phyloP scores from a whole-genome alignment of 1,140 invertebrate species.

The Drosophila arizonae region DNA sequence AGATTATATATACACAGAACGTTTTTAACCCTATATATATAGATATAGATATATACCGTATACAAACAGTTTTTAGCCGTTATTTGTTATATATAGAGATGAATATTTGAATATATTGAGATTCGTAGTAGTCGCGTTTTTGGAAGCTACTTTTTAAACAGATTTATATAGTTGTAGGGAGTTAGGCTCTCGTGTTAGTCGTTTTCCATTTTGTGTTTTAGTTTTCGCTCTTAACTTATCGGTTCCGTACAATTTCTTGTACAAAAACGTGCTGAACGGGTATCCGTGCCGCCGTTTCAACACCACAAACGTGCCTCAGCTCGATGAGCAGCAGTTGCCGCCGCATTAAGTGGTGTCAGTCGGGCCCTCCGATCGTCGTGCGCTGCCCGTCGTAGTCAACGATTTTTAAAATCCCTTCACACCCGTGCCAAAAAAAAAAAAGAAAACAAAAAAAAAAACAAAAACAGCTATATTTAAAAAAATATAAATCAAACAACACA shows the following conservation, averaged over 20 bases:
- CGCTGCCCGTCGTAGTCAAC: slow-evolving; percentile 72
- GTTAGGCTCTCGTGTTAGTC: slow-evolving; percentile 45
- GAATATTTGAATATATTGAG: slow-evolving; percentile 15
- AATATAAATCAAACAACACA: slow-evolving; percentile 26
- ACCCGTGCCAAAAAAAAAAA: slow-evolving; percentile 45
- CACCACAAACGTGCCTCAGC: slow-evolving; percentile 81
- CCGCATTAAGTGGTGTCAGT: slow-evolving; percentile 10
- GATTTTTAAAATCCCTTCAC: slow-evolving; percentile 77
- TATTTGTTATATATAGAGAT: slow-evolving; percentile 57
- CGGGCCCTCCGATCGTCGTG: slow-evolving; percentile 40
- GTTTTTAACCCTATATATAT: slow-evolving; percentile 53
- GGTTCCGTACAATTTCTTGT: slow-evolving; percentile 77
- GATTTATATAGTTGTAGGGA: slow-evolving; percentile 10
- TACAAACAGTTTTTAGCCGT: slow-evolving; percentile 57
- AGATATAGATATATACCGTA: slow-evolving; percentile 48
- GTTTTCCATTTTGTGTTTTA: slow-evolving; percentile 53
- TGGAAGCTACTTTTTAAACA: slow-evolving; percentile 50
- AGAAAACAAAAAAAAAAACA: slow-evolving; percentile 12
- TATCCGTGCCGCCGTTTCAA: slow-evolving; percentile 60
- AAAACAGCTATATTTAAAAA: slow-evolving; percentile 19
- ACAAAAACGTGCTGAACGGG: slow-evolving; percentile 63
- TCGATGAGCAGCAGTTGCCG: slow-evolving; percentile 67
- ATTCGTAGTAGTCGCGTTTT: slow-evolving; percentile 61
- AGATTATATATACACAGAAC: slow-evolving; percentile 40
- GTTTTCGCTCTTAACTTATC: slow-evolving; percentile 44